A percentile compares a stretch with the other conserved stretches of the same genome.
phyloP scores from a whole-genome alignment of 2,797 vertebrate species.

The Tinamus major region DNA sequence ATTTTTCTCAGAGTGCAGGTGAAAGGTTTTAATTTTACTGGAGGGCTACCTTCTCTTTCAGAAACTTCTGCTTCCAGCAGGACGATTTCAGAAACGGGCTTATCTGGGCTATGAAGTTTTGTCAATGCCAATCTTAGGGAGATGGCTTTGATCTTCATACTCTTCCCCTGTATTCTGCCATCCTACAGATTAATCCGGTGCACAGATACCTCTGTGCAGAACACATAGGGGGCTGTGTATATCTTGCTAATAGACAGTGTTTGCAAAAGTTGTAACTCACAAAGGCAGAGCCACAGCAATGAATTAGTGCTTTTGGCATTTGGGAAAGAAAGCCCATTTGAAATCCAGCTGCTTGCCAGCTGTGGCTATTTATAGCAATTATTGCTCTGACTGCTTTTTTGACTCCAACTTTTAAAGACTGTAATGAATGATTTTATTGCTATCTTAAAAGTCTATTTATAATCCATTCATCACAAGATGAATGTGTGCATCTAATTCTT shows the following conservation, averaged over 20 bases:
- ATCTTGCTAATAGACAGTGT: constrained; percentile 47
- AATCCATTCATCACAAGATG: constrained; percentile 49
- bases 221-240: background rate
- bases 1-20: background rate
- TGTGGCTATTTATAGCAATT: constrained; percentile 58
- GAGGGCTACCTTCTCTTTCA: background rate
- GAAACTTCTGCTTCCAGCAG: background rate
- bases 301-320: constrained; percentile 57
- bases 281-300: background rate
- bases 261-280: constrained; percentile 55
- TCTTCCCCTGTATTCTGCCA: background rate
- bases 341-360: constrained; percentile 70
- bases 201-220: background rate
- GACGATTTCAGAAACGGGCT: background rate
- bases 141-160: background rate
- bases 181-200: background rate
- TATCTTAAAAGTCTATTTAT: constrained; percentile 54
- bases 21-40: background rate
- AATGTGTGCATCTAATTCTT: constrained; percentile 25
- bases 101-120: background rate
- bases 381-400: constrained; percentile 32
- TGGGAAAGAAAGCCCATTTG: constrained; percentile 40
- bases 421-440: constrained; percentile 61
- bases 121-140: background rate
- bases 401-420: constrained; percentile 32